Evolutionary conservation across 1,140 invertebrate genomes (phyloP).

Genomic region (Papilio dardanus): DNA sequence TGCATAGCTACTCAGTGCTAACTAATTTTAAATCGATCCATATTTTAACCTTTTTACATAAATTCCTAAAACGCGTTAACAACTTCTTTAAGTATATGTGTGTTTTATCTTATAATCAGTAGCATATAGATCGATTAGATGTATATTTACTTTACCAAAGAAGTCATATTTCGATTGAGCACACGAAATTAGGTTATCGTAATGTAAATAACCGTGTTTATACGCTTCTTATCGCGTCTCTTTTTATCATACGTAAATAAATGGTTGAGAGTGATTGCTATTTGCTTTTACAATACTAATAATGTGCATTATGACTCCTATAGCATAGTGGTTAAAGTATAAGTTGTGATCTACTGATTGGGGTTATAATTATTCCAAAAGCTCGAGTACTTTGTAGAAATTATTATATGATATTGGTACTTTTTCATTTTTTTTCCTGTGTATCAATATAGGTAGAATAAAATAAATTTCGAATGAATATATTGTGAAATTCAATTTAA

Average conservation of each 20-base stretch:
- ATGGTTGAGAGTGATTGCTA: background rate
- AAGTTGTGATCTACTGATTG: background rate
- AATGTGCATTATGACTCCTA: background rate
- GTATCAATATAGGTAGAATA: background rate
- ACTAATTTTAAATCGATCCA: too few relatives aligned
- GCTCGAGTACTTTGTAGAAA: too few relatives aligned
- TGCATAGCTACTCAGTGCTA: too few relatives aligned
- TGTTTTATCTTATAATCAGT: too few relatives aligned
- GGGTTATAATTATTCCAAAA: too few relatives aligned
- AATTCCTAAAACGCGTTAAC: too few relatives aligned
- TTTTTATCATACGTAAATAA: slow-evolving; percentile 19
- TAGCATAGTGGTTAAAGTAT: background rate
- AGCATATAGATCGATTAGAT: background rate
- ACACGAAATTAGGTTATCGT: slow-evolving; percentile 28
- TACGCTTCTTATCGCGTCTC: slow-evolving; percentile 10
- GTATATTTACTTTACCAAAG: slow-evolving; percentile 17
- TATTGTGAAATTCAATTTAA: slow-evolving; percentile 10
- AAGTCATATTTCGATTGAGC: slow-evolving; percentile 12
- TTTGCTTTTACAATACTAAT: background rate
- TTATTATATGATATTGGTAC: too few relatives aligned
- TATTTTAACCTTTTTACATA: too few relatives aligned
- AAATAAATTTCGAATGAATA: background rate
- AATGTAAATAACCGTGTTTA: slow-evolving; percentile 23
- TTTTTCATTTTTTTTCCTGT: background rate
- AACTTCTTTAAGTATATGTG: too few relatives aligned